phyloP scores from a whole-genome alignment of 2,113 vertebrate species.

The Dipodomys ordii region DNA sequence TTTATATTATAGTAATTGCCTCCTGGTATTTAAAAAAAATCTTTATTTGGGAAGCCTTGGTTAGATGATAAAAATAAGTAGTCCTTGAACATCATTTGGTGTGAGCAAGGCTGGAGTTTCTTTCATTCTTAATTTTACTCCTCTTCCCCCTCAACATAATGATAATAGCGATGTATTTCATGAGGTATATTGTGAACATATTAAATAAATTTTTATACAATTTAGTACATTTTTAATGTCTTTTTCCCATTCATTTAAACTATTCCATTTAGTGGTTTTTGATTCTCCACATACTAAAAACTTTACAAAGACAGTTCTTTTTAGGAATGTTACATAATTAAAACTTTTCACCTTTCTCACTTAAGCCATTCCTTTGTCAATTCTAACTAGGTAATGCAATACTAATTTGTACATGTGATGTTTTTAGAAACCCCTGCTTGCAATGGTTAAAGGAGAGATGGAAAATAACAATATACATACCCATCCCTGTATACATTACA shows the following conservation, averaged over 20 bases:
- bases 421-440: background rate
- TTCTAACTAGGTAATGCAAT: background rate
- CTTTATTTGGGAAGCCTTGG: constrained; percentile 14
- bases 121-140: background rate
- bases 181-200: background rate
- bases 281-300: background rate
- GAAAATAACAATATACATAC: background rate
- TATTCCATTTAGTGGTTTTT: background rate
- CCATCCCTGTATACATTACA: background rate
- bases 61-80: constrained; percentile 16
- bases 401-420: background rate
- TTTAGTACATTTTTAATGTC: background rate
- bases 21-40: constrained; percentile 26
- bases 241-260: background rate
- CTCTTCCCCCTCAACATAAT: background rate
- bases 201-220: constrained; percentile 3
- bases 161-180: background rate
- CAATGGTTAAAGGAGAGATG: background rate
- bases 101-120: background rate
- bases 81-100: constrained; percentile 1
- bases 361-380: background rate
- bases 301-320: background rate
- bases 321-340: constrained; percentile 2
- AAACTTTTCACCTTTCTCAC: background rate
- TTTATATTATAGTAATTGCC: background rate